These are phyloP conservation scores for Lamprotornis superbus DNA, from an alignment of 2,113 vertebrate genomes.

Conservation along the genomic window DNA sequence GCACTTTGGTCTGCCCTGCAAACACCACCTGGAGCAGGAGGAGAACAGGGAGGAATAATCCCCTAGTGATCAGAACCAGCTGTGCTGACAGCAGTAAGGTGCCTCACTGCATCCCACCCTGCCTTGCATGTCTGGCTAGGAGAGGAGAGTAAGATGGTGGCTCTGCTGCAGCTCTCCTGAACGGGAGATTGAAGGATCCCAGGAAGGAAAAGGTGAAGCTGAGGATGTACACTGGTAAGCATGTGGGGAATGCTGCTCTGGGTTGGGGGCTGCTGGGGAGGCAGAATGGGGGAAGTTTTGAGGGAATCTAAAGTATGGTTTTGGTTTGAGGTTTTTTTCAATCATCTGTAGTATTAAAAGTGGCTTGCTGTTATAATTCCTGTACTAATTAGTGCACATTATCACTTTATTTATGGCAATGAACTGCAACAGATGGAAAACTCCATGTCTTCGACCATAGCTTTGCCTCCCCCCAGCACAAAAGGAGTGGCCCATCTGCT, in stretches of 20 bases:
- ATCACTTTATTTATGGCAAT: background rate
- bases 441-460: accelerated
- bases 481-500: background rate
- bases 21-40: background rate
- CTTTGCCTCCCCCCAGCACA: background rate
- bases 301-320: background rate
- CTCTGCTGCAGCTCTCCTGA: background rate
- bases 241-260: accelerated
- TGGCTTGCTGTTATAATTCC: background rate
- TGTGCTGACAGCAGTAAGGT: background rate
- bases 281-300: background rate
- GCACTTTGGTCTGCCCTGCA: background rate
- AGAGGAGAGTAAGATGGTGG: background rate
- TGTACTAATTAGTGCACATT: background rate
- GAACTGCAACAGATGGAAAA: background rate
- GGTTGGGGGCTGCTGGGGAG: background rate
- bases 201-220: background rate
- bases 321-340: background rate
- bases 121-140: accelerated
- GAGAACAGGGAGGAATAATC: background rate
- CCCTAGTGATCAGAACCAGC: background rate
- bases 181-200: background rate
- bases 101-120: background rate
- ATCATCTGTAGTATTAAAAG: background rate
- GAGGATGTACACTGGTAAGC: background rate